Conservation (phyloP, 2,113 vertebrate genomes). For the Halcyon senegalensis region DNA sequence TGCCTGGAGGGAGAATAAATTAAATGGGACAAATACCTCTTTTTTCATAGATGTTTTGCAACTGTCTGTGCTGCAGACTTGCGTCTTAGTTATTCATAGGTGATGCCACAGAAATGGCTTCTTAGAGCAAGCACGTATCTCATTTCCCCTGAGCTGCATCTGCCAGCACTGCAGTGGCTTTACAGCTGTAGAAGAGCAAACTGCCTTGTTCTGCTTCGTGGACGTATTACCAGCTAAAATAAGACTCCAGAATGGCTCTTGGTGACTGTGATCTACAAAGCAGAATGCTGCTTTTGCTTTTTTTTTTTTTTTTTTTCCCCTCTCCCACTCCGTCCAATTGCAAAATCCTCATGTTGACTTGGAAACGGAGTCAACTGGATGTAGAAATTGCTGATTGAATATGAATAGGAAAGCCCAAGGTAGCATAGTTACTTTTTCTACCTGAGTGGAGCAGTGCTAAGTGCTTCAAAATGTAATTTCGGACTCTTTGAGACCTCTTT, state of each 20-base stretch:
- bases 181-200: constrained; percentile 24
- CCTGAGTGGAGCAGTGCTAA: not conserved
- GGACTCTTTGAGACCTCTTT: not conserved
- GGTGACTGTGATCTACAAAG: not conserved
- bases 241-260: constrained; percentile 15
- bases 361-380: constrained; percentile 9
- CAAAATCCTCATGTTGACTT: not conserved
- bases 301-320: too few species aligned
- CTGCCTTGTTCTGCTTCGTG: constrained; percentile 9
- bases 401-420: not conserved
- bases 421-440: not conserved
- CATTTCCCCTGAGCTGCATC: not conserved
- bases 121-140: not conserved
- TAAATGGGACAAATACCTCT: not conserved
- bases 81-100: not conserved
- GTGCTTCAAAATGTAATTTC: constrained; percentile 7
- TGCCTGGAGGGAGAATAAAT: not conserved
- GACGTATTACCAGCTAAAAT: not conserved
- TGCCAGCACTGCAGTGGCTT: constrained; percentile 28
- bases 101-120: not conserved
- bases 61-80: not conserved
- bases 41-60: not conserved
- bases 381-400: not conserved
- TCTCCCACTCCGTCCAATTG: not conserved
- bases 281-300: not conserved